Evolutionary conservation across 2,888 invertebrate genomes (phyloP).

Genomic region (Nemotelus nigrinus): DNA sequence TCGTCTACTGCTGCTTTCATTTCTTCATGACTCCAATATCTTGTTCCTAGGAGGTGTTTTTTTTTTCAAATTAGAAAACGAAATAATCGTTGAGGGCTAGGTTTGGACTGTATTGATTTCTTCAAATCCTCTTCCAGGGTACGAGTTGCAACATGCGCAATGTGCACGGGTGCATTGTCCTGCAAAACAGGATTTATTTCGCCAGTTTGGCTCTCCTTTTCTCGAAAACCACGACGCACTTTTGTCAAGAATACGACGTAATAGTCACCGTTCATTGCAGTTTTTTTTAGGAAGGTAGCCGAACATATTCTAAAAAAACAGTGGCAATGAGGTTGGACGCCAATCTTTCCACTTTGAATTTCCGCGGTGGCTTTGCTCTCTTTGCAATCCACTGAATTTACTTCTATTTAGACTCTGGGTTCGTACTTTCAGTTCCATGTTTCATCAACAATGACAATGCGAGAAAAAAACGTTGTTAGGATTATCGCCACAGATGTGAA

Average conservation of each 20-base stretch:
- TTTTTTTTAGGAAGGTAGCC: not conserved
- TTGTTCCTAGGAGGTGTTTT: not conserved
- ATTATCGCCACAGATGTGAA: no score
- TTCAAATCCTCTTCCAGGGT: not conserved
- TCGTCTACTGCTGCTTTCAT: not conserved
- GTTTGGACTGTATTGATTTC: not conserved
- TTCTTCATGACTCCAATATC: not conserved
- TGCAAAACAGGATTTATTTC: conserved; percentile 19
- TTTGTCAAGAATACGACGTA: not conserved
- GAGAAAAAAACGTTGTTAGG: no score
- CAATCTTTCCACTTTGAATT: conserved; percentile 3
- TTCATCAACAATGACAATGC: no score
- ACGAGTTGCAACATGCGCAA: not conserved
- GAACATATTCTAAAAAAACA: conserved; percentile 1
- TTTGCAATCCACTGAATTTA: not conserved
- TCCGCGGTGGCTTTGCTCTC: not conserved
- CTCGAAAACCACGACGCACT: not conserved
- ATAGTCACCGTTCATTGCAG: not conserved
- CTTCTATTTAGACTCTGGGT: not conserved
- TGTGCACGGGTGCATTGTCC: conserved; percentile 3
- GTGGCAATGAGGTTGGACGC: not conserved
- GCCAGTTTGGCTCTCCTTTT: conserved; percentile 1
- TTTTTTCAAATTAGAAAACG: not conserved
- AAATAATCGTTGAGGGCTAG: not conserved
- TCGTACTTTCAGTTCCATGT: no score